phyloP scores from a whole-genome alignment of 1,140 invertebrate species.

The Physella acuta region DNA sequence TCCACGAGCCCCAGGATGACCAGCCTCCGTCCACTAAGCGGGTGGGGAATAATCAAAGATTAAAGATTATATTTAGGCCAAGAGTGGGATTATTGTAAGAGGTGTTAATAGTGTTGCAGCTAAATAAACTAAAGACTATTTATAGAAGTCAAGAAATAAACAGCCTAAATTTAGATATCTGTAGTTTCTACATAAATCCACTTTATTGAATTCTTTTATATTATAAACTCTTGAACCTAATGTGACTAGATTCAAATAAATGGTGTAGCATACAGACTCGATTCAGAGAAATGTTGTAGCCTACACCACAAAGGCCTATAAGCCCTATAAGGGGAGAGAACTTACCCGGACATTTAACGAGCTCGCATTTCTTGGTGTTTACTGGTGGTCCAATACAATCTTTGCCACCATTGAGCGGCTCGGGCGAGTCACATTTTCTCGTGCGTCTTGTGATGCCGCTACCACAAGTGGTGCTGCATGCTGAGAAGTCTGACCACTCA shows the following conservation, averaged over 20 bases:
- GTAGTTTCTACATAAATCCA: no score
- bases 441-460: slow-evolving; percentile 52
- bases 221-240: no score
- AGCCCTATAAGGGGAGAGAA: no score
- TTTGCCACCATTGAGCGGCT: slow-evolving; percentile 65
- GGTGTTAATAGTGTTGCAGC: background rate
- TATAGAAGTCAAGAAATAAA: background rate
- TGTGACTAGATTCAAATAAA: no score
- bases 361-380: slow-evolving; percentile 36
- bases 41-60: no score
- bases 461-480: slow-evolving; percentile 46
- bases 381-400: slow-evolving; percentile 67
- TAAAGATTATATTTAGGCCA: no score
- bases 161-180: no score
- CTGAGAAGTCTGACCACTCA: slow-evolving; percentile 42
- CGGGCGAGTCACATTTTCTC: slow-evolving; percentile 69
- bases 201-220: no score
- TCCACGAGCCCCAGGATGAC: slow-evolving; percentile 58
- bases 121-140: background rate
- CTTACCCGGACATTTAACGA: slow-evolving; percentile 41
- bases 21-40: slow-evolving; percentile 54
- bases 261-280: no score
- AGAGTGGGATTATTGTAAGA: no score
- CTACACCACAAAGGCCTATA: no score
- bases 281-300: no score